phyloP scores from a whole-genome alignment of 2,888 invertebrate species.

The Labia minor region DNA sequence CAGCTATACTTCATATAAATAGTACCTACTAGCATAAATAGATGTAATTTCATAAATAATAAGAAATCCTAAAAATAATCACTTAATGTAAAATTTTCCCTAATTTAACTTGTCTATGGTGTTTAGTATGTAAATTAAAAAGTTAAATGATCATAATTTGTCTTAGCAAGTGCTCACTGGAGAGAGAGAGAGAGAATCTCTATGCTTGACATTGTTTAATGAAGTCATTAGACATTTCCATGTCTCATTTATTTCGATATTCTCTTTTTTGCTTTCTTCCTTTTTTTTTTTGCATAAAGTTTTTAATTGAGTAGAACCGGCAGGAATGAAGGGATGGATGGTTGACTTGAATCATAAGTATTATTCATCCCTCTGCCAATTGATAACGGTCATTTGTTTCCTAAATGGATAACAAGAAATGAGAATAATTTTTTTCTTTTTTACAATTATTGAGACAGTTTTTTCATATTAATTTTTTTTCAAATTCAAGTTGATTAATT shows the following conservation, averaged over 20 bases:
- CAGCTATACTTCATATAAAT: no score
- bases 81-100: no score
- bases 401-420: background rate
- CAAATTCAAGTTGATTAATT: no score
- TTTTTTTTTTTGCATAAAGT: conserved; percentile 4
- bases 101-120: background rate
- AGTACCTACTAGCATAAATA: no score
- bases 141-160: background rate
- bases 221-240: conserved; percentile 2
- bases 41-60: no score
- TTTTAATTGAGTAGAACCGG: conserved; percentile 13
- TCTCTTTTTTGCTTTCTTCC: background rate
- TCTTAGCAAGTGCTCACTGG: background rate
- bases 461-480: no score
- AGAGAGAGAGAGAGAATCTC: background rate
- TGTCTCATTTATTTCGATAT: conserved; percentile 1
- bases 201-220: background rate
- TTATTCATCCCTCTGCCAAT: background rate
- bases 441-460: no score
- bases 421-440: background rate
- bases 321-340: no score
- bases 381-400: background rate
- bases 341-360: background rate
- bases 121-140: conserved; percentile 2
- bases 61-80: no score